These are phyloP conservation scores for Sebastes itinus DNA, from an alignment of 2,797 vertebrate species.

Conservation along the genomic window DNA sequence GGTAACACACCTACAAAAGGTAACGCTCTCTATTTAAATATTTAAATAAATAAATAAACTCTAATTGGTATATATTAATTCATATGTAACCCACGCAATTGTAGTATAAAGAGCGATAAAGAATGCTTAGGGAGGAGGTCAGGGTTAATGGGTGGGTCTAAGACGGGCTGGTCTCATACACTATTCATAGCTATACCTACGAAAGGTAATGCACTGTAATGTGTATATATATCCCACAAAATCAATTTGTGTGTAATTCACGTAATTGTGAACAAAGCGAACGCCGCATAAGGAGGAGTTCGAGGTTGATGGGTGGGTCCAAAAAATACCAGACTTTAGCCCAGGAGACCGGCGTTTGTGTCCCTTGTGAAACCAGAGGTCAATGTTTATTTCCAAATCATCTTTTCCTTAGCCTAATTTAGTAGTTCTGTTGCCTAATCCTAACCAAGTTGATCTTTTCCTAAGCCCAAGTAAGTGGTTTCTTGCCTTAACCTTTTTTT, in stretches of 20 bases:
- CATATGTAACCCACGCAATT: background rate
- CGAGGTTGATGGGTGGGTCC: no score
- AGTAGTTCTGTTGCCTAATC: no score
- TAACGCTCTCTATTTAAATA: no score
- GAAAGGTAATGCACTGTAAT: background rate
- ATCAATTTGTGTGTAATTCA: background rate
- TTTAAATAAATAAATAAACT: no score
- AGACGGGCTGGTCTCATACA: background rate
- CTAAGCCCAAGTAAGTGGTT: no score
- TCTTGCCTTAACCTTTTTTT: no score
- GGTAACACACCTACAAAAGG: no score
- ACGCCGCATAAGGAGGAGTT: no score
- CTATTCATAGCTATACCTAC: background rate
- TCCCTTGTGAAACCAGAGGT: background rate
- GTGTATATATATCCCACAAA: background rate
- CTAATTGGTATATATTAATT: no score
- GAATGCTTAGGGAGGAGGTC: background rate
- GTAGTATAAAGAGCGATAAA: background rate
- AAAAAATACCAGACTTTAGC: no score
- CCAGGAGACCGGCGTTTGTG: background rate
- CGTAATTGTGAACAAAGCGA: background rate
- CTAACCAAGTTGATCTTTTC: no score
- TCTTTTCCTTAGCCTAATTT: no score
- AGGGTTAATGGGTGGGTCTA: fast-evolving
- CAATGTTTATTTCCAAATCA: background rate